Percentiles rank a stretch among this genome's conserved stretches.
Evolutionary conservation across 2,113 vertebrate species (phyloP).

Genomic region (sheep (Ovis aries)): DNA sequence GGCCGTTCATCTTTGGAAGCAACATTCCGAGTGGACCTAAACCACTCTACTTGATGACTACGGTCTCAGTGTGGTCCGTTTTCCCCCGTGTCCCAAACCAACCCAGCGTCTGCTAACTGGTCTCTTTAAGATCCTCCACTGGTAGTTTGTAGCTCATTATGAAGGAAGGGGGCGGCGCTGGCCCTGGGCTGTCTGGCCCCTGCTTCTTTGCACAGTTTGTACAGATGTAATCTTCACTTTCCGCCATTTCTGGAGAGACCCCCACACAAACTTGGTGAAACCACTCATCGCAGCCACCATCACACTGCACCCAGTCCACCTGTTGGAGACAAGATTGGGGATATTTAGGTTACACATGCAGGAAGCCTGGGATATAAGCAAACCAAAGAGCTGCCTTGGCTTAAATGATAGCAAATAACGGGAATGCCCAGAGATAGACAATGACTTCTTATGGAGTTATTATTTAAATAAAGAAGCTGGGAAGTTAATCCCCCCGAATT

Average conservation of each 20-base stretch:
- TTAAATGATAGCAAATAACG: slow-evolving; percentile 59
- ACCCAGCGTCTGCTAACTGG: slow-evolving; percentile 85
- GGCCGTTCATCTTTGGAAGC: slow-evolving; percentile 77
- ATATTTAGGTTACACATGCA: slow-evolving; percentile 51
- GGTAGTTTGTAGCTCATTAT: slow-evolving; percentile 83
- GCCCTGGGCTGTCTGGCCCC: slow-evolving; percentile 80
- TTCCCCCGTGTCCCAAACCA: slow-evolving; percentile 71
- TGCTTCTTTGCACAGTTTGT: slow-evolving; percentile 91
- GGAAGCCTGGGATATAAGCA: slow-evolving; percentile 43
- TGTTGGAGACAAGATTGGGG: slow-evolving; percentile 79
- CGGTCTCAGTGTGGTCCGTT: slow-evolving; percentile 76
- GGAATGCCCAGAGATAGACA: slow-evolving; percentile 55
- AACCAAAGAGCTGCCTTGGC: slow-evolving; percentile 65
- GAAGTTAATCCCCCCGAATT: slow-evolving; percentile 61
- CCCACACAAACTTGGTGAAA: slow-evolving; percentile 99
- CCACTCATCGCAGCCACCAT: slow-evolving; percentile 98
- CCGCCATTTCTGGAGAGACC: slow-evolving; percentile 97
- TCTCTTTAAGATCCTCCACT: slow-evolving; percentile 86
- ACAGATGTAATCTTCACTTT: slow-evolving; percentile 99
- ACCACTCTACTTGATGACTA: slow-evolving; percentile 67
- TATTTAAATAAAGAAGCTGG: slow-evolving; percentile 61
- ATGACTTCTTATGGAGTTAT: slow-evolving; percentile 64
- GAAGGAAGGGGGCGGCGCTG: slow-evolving; percentile 79
- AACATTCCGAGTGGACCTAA: slow-evolving; percentile 69
- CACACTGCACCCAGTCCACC: slow-evolving; percentile 99